Percentiles rank a stretch among this genome's conserved stretches.
Conservation (phyloP, 2,888 invertebrate genomes). For the Ormyrus rosae region DNA sequence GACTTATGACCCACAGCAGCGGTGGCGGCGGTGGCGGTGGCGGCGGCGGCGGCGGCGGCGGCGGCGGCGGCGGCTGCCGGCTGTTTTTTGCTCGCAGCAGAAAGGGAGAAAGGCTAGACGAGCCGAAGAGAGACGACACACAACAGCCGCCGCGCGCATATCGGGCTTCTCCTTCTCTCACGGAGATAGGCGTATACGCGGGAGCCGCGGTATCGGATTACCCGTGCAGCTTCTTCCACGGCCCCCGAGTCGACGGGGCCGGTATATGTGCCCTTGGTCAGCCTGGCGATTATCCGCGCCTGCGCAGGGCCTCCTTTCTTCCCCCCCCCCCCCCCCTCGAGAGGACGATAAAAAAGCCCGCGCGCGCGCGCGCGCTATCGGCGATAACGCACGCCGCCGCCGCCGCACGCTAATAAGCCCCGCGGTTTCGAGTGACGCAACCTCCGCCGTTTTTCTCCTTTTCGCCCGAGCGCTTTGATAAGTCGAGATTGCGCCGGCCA, state of each 20-base stretch:
- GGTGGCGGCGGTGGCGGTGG: not conserved
- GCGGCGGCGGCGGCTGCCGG: not conserved
- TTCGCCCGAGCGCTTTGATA: not conserved
- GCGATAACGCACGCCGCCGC: conserved; percentile 36
- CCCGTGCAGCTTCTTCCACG: conserved; percentile 7
- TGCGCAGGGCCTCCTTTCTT: not conserved
- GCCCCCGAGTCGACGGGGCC: not conserved
- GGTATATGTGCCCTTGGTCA: too few species aligned
- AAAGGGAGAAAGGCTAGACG: conserved; percentile 7
- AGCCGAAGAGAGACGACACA: conserved; percentile 6
- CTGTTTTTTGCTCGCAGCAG: conserved; percentile 2
- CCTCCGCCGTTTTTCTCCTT: conserved; percentile 21
- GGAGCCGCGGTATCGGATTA: conserved; percentile 51
- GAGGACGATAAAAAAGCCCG: conserved; percentile 8
- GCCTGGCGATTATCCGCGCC: not conserved
- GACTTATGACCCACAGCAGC: conserved; percentile 34
- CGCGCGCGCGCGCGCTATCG: conserved; percentile 18
- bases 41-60: not conserved
- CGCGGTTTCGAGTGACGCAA: conserved; percentile 3
- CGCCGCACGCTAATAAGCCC: conserved; percentile 25
- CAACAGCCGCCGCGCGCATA: conserved; percentile 42
- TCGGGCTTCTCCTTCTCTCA: conserved; percentile 52
- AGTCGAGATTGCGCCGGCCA: not conserved
- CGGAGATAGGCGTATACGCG: conserved; percentile 51
- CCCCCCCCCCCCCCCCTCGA: too few species aligned